These are phyloP conservation scores for Sakesphorus luctuosus DNA, from an alignment of 2,113 vertebrate species.

Conservation along the genomic window DNA sequence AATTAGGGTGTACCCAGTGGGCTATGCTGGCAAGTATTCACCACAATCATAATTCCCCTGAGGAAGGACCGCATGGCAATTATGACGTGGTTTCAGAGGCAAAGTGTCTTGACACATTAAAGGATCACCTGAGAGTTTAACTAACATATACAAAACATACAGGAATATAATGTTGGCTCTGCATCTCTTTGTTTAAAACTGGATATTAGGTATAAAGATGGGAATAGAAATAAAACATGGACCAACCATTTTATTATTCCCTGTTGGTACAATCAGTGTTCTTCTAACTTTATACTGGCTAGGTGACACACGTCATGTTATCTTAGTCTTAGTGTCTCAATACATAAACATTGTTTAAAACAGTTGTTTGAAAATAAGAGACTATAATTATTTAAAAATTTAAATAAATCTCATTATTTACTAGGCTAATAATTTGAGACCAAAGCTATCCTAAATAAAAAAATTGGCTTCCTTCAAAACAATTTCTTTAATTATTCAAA, in stretches of 20 bases:
- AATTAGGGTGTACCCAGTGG: not conserved
- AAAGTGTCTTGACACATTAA: not conserved
- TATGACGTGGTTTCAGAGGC: not conserved
- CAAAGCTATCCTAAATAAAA: not conserved
- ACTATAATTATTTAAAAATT: constrained; percentile 7
- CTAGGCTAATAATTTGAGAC: not conserved
- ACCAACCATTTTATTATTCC: not conserved
- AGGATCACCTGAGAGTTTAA: not conserved
- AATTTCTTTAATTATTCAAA: constrained; percentile 21
- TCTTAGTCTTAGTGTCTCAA: not conserved
- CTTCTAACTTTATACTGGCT: not conserved
- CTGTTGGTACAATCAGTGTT: not conserved
- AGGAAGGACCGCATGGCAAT: not conserved
- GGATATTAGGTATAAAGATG: not conserved
- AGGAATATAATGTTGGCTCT: not conserved
- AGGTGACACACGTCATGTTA: not conserved
- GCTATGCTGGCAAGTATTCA: not conserved
- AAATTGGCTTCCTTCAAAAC: not conserved
- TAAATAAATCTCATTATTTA: constrained; percentile 11
- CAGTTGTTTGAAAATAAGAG: not conserved
- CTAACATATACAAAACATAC: not conserved
- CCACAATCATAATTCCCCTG: fast-evolving
- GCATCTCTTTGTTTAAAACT: not conserved
- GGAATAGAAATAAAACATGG: not conserved
- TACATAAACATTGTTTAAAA: constrained; percentile 13